These are phyloP conservation scores for Pachycephala philippinensis DNA, from an alignment of 2,113 vertebrate species.

Conservation along the genomic window DNA sequence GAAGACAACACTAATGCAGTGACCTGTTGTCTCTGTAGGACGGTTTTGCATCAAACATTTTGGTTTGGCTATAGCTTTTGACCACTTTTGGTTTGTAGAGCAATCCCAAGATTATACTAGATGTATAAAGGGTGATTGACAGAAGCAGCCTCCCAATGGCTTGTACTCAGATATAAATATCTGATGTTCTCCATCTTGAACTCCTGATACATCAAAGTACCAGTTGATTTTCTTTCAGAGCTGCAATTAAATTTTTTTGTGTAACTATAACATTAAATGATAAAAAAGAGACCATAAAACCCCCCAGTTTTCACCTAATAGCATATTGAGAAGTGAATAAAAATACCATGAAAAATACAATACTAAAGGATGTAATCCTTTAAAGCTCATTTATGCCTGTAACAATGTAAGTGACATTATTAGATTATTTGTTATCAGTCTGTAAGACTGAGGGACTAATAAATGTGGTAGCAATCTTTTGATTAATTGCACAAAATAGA, in stretches of 20 bases:
- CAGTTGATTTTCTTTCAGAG: neutral
- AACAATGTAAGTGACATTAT: neutral
- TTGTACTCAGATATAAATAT: neutral
- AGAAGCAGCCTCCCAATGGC: neutral
- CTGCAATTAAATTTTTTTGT: neutral
- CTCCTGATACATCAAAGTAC: neutral
- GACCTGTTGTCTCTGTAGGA: neutral
- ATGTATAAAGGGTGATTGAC: neutral
- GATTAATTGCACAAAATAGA: neutral
- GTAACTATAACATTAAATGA: neutral
- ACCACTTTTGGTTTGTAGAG: neutral
- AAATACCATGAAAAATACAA: neutral
- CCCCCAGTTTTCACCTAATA: neutral
- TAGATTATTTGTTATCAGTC: neutral
- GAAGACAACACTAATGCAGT: accelerated
- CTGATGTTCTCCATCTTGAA: neutral
- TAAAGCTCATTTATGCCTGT: neutral
- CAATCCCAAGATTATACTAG: neutral
- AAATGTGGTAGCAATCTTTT: neutral
- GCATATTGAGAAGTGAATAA: neutral
- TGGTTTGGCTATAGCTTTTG: neutral
- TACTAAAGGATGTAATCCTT: neutral
- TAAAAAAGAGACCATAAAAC: neutral
- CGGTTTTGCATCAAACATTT: neutral
- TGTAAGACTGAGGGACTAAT: neutral